Conservation (phyloP, 2,888 invertebrate species). For the Amphipoea oculea region DNA sequence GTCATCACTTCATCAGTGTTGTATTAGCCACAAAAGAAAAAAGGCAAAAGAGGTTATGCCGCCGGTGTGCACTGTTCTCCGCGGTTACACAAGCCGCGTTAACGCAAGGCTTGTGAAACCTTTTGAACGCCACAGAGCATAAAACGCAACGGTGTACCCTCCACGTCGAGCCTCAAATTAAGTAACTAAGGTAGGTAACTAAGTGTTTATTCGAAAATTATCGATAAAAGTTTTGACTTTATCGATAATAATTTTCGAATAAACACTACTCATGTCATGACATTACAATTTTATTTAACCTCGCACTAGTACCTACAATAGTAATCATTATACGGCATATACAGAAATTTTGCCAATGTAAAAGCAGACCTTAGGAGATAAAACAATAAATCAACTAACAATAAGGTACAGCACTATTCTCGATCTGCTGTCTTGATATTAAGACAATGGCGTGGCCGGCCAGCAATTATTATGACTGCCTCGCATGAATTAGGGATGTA, state of each 20-base stretch:
- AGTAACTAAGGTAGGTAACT: neutral
- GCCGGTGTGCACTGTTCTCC: no score
- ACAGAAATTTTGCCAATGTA: neutral
- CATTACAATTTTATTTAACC: neutral
- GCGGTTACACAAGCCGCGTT: no score
- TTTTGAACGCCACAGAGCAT: neutral
- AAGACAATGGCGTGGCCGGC: no score
- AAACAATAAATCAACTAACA: slow-evolving; percentile 65
- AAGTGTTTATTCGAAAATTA: no score
- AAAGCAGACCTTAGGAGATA: neutral
- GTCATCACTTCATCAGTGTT: no score
- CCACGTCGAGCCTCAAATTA: neutral
- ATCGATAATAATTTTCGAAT: neutral
- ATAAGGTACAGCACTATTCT: neutral
- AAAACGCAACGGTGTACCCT: neutral
- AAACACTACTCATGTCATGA: neutral
- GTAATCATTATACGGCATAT: neutral
- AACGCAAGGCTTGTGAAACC: neutral
- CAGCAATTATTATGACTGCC: neutral
- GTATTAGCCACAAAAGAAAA: no score
- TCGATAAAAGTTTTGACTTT: neutral
- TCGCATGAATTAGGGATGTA: neutral
- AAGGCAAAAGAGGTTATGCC: no score
- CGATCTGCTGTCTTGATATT: no score
- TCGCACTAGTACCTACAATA: neutral